Base-by-base conservation (phyloP, 2,888 invertebrate genomes). In the Artemia sp. region DNA sequence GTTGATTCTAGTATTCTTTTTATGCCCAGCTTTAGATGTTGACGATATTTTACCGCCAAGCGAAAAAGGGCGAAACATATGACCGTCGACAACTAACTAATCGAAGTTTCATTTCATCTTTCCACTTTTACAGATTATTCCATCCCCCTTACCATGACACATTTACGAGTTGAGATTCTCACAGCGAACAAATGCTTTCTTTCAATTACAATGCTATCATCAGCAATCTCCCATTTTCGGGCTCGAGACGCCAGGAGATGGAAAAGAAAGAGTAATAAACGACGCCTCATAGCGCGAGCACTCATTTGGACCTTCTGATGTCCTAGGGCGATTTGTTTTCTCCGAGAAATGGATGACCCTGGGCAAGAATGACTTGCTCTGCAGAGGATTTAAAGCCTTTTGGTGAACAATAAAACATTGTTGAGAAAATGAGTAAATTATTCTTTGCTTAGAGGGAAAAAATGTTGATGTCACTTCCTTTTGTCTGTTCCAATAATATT, bases 141-240 rank as follows among this genome's bases (percentile, higher is more conserved):
- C 24, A 19, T 38, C 38, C 24, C 24, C 64, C 64, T 58, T 24
- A 24, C 14, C 64, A n/a, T 58, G 64, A 58, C 64, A 24, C 64
- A 58, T 58, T 58, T 58, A 58, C 64, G 64, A 58, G 64, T 58
- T 24, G 24, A 58, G 64, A 58, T 58, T 58, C 64, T 24, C 64
- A 19, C 64, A 19, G n/a, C 64, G 64, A 24, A 58, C 64, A 58
- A 58, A 58, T 58, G 64, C 64, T 58, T 58, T 58, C 64, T 58
- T 58, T 58, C 64, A 58, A 58, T 58, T 58, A 58, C 64, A 58
- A n/a, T 24, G 24, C 64, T 19, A 58, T 58, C 64, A 58, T 58
- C 64, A 58, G 64, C 64, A 58, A 58, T 58, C 64, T 58, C 64
- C 64, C 64, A n/a, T 19, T 58, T 58, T 58, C 64, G 64, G 64